Base-by-base conservation (phyloP, 2,797 vertebrate genomes). In the Tiaroga cobitis region DNA sequence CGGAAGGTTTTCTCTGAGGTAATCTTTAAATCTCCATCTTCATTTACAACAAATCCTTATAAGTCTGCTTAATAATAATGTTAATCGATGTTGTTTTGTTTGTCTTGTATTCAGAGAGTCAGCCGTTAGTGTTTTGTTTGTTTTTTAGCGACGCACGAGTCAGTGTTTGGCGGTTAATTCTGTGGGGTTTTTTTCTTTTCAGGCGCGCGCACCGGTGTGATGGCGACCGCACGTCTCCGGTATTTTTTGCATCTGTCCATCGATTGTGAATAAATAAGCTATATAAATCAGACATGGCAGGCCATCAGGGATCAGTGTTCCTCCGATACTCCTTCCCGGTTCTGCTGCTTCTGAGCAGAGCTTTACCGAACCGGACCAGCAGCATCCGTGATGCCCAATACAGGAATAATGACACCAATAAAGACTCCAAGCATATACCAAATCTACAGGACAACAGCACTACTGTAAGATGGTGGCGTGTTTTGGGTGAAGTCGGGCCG, bases 331-430 rank as follows among this genome's bases (percentile, higher is more conserved):
- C 29, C 63, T 32, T 65, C 83, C 92, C 90, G 10, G 89, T 95
- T 65, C 85, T 95, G 81, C 91, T 95, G 80, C 91, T 92, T 89
- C 76, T 90, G n/a, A 89, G 91, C 56, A 88, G 89, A 46, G 89
- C 74, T 32, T n/a, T 80, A 29, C 89, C 90, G 72, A 80, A 86
- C 85, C 73, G 74, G 80, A 67, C 68, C 87, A 88, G 74, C 69
- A 18, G 70, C 83, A 72, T 85, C 86, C 69, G 88, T 83, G 87
- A 89, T 41, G 68, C 89, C 70, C 81, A 51, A 26, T 26, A 83
- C 26, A 83, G 59, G 65, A 83, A 67, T 75, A 80, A 51, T 68
- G 88, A 61, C 70, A 89, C 43, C 11, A 68, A 18, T 59, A 81
- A 84, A 26, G 16, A 83, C 77, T 51, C 56, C 65, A 90, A 88